These are phyloP conservation scores for Tachysurus fulvidraco DNA, from an alignment of 2,113 vertebrate species.

Conservation along the genomic window DNA sequence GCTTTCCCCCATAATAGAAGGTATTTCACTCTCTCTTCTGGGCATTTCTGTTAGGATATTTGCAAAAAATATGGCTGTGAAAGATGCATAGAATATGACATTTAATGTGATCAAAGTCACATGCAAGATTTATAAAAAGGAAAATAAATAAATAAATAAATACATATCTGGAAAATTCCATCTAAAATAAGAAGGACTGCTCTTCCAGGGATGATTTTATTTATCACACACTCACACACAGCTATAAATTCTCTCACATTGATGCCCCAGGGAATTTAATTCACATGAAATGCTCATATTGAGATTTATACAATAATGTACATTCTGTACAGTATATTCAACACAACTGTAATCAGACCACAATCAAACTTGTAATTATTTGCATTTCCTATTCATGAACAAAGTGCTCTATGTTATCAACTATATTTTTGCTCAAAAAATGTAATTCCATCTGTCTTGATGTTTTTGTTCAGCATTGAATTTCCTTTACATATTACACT, in stretches of 20 bases:
- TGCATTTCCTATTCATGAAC: not conserved
- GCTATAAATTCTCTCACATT: not conserved
- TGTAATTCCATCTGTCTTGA: no score
- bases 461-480: no score
- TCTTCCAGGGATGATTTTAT: not conserved
- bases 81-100: not conserved
- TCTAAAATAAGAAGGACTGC: not conserved
- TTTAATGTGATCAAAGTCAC: not conserved
- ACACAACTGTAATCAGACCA: not conserved
- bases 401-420: not conserved
- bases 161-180: not conserved
- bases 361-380: not conserved
- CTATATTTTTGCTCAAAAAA: no score
- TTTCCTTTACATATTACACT: no score
- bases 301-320: not conserved
- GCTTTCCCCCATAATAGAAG: constrained; percentile 20
- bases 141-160: not conserved
- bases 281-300: not conserved
- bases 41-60: constrained; percentile 43
- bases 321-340: not conserved
- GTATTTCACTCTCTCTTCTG: constrained; percentile 50
- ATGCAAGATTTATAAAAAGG: not conserved
- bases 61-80: not conserved
- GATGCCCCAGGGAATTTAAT: not conserved
- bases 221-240: not conserved